Conservation (phyloP, 35 echinoderm and acorn worm species). For the Apostichopus japonicus region DNA sequence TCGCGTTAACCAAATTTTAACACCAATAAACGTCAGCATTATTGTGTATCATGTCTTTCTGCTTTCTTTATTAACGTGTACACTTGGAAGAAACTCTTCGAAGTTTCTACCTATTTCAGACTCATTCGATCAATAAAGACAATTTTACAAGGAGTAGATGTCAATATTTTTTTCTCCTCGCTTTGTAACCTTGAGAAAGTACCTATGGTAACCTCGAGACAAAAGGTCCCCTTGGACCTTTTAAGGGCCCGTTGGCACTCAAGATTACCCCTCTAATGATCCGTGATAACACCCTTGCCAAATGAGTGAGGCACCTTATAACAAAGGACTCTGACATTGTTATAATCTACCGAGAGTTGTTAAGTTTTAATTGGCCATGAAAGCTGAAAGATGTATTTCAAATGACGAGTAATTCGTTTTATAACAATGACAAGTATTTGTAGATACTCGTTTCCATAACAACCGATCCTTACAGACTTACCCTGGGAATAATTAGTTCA, state of each 20-base stretch:
- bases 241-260: background rate
- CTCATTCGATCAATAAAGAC: background rate
- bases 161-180: background rate
- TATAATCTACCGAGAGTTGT: conserved; percentile 3
- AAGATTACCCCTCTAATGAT: background rate
- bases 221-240: background rate
- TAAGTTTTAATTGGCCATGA: conserved; percentile 20
- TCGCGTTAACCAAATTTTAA: background rate
- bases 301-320: no score
- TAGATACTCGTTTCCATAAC: conserved; percentile 17
- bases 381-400: conserved; percentile 8
- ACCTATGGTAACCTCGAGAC: background rate
- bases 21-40: background rate
- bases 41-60: background rate
- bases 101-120: background rate
- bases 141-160: background rate
- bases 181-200: background rate
- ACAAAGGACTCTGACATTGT: background rate
- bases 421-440: conserved; percentile 4
- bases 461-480: background rate
- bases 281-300: background rate
- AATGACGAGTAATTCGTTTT: conserved; percentile 2
- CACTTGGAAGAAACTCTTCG: background rate
- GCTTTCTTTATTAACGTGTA: background rate
- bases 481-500: background rate